Conservation (phyloP, 2,797 vertebrate species). For the Pseudochirops cupreus region DNA sequence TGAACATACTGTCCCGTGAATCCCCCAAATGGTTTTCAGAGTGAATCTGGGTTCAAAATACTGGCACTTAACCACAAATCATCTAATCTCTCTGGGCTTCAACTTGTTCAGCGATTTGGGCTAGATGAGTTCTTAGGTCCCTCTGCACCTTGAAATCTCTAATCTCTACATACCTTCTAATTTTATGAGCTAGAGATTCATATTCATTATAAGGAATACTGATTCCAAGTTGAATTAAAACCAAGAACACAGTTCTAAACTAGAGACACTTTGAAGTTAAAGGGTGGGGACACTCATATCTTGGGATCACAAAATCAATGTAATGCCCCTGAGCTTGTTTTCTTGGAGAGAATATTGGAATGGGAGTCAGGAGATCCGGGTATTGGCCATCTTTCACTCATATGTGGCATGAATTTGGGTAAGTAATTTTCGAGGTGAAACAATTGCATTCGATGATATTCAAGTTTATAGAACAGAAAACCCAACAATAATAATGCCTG, state of each 20-base stretch:
- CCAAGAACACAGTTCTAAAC: neutral
- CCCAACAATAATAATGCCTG: neutral
- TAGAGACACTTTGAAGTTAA: neutral
- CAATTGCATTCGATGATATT: neutral
- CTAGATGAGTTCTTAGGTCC: neutral
- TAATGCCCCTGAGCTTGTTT: neutral
- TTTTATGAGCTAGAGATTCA: neutral
- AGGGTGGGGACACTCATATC: neutral
- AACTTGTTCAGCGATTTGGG: neutral
- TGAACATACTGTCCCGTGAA: neutral
- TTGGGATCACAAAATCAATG: neutral
- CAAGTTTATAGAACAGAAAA: neutral
- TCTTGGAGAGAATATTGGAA: neutral
- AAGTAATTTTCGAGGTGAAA: neutral
- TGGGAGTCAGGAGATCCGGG: neutral
- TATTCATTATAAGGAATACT: neutral
- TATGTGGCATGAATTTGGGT: neutral
- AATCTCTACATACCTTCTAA: neutral
- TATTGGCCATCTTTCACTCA: neutral
- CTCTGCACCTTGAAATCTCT: neutral
- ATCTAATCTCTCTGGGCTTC: neutral
- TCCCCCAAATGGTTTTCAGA: neutral
- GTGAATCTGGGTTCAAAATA: neutral
- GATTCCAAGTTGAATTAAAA: neutral
- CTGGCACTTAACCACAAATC: neutral